A percentile compares a stretch with the other conserved stretches of the same genome.
Evolutionary conservation across 2,797 vertebrate species (phyloP).

Genomic region (Tragelaphus oryx): DNA sequence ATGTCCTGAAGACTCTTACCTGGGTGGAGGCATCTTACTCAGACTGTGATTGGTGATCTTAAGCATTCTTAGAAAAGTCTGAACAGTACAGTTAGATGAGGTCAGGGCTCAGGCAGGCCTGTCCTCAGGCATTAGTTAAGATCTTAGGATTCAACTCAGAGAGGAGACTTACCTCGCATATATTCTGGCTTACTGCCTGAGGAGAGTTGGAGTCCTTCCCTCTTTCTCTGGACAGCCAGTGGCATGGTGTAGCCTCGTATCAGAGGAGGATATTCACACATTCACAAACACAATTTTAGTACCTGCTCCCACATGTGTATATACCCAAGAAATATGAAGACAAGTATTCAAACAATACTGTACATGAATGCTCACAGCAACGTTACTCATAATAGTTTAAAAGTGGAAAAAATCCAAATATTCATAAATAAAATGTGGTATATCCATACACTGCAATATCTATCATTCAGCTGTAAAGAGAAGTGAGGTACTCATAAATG

Average conservation of each 20-base stretch:
- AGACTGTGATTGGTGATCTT: background rate
- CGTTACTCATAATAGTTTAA: background rate
- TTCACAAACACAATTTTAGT: background rate
- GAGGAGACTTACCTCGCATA: rapidly evolving
- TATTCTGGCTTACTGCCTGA: background rate
- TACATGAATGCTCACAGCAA: background rate
- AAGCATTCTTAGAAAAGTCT: background rate
- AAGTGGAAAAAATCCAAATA: background rate
- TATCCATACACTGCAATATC: background rate
- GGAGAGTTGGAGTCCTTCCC: background rate
- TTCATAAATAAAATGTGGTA: background rate
- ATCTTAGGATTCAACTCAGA: background rate
- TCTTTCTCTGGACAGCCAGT: background rate
- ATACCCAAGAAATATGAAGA: background rate
- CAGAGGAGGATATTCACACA: background rate
- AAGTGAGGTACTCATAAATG: background rate
- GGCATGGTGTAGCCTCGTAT: background rate
- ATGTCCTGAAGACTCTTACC: background rate
- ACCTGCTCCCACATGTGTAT: too few relatives aligned
- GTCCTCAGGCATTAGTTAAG: background rate
- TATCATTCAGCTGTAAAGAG: background rate
- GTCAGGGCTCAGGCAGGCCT: background rate
- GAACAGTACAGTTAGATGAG: background rate
- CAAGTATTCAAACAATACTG: background rate
- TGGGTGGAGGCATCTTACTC: background rate